These are phyloP conservation scores for Engystomops pustulosus DNA, from an alignment of 2,113 vertebrate species.

Conservation along the genomic window DNA sequence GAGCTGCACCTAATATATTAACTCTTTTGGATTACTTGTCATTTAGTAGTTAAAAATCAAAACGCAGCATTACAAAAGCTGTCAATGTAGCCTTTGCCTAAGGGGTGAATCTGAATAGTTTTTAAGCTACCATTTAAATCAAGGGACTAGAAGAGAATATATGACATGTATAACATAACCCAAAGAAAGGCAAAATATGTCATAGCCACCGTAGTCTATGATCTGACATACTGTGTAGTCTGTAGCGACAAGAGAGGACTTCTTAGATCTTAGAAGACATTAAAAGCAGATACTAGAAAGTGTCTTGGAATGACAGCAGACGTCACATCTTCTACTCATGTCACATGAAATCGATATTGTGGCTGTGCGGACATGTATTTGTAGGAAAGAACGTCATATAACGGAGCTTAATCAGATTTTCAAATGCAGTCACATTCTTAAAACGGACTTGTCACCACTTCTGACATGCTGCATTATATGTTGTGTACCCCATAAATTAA, in stretches of 20 bases:
- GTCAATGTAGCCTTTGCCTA: too few species aligned
- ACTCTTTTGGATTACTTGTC: too few species aligned
- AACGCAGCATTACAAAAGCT: too few species aligned
- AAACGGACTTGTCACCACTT: too few species aligned
- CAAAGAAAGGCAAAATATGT: not conserved
- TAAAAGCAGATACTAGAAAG: not conserved
- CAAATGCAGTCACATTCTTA: too few species aligned
- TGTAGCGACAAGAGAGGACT: not conserved
- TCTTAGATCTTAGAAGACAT: not conserved
- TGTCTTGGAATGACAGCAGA: not conserved
- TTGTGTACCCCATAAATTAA: too few species aligned
- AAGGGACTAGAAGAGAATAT: not conserved
- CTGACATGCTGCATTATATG: too few species aligned
- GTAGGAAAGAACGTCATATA: not conserved
- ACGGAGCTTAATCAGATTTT: too few species aligned
- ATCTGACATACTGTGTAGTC: slow-evolving; percentile 3
- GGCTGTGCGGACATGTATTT: not conserved
- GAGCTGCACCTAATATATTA: too few species aligned
- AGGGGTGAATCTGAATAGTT: too few species aligned
- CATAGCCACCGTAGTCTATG: not conserved
- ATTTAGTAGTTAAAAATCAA: too few species aligned
- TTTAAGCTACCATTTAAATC: too few species aligned
- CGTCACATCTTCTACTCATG: not conserved
- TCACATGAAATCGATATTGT: not conserved
- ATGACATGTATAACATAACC: not conserved